A percentile compares a stretch with the other conserved stretches of the same genome.
phyloP scores from a whole-genome alignment of 2,888 invertebrate species.

The Conchocele bisecta region DNA sequence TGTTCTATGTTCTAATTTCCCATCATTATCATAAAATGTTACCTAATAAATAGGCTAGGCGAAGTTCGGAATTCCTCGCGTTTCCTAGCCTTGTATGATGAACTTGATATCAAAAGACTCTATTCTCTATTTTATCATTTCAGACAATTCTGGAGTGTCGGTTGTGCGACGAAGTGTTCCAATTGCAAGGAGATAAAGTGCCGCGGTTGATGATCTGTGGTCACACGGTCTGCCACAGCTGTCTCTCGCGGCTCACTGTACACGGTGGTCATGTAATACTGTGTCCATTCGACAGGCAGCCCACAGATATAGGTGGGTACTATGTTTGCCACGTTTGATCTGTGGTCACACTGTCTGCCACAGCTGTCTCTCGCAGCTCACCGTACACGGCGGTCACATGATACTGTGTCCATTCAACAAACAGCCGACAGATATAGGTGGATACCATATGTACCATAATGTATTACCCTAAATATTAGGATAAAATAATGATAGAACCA shows the following conservation, averaged over 20 bases:
- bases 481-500: too few species aligned
- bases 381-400: constrained; percentile 81
- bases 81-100: too few species aligned
- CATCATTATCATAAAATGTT: too few species aligned
- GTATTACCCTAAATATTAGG: too few species aligned
- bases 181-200: constrained; percentile 85
- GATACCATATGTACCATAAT: too few species aligned
- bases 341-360: constrained; percentile 85
- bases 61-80: too few species aligned
- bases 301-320: constrained; percentile 83
- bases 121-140: too few species aligned
- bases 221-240: constrained; percentile 86
- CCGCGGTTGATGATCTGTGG: constrained; percentile 83
- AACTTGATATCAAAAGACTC: too few species aligned
- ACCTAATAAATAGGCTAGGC: too few species aligned
- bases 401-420: constrained; percentile 86
- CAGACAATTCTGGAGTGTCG: constrained; percentile 84
- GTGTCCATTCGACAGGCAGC: constrained; percentile 86
- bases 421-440: constrained; percentile 84
- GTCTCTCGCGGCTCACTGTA: constrained; percentile 84
- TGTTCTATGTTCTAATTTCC: too few species aligned
- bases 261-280: constrained; percentile 82
- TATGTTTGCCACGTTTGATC: too few species aligned
- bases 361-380: constrained; percentile 84
- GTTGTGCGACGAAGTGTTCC: constrained; percentile 85